Percentiles rank a stretch among this genome's conserved stretches.
phyloP scores from a whole-genome alignment of 1,140 invertebrate genomes.

The Dendroctonus valens region DNA sequence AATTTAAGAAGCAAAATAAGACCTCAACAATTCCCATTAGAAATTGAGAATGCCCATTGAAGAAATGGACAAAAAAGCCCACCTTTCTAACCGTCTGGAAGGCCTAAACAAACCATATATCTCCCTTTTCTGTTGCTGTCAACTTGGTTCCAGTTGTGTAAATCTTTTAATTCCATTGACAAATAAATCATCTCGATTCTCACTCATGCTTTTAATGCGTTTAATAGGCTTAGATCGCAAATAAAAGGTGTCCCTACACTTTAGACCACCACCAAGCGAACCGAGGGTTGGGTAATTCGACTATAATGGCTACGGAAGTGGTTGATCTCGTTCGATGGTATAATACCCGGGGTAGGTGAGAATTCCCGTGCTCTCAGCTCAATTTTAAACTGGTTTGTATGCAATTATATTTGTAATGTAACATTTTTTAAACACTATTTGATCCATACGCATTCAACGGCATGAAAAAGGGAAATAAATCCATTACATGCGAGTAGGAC shows the following conservation, averaged over 20 bases:
- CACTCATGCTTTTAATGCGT: conserved; percentile 25
- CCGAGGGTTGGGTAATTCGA: conserved; percentile 8
- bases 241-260: conserved; percentile 26
- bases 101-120: conserved; percentile 13
- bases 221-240: conserved; percentile 39
- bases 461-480: conserved; percentile 14
- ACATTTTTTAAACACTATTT: neutral
- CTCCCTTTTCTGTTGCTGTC: conserved; percentile 8
- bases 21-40: neutral
- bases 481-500: conserved; percentile 22
- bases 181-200: conserved; percentile 21
- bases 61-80: too few relatives aligned
- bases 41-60: neutral
- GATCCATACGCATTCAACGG: neutral
- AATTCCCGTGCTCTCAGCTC: neutral
- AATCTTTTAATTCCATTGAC: conserved; percentile 23
- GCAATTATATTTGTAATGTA: neutral
- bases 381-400: too few relatives aligned
- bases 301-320: conserved; percentile 31
- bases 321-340: neutral
- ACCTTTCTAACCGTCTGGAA: too few relatives aligned
- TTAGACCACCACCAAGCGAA: conserved; percentile 16
- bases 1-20: too few relatives aligned
- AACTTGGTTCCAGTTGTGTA: conserved; percentile 21
- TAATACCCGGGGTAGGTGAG: neutral